phyloP scores from a whole-genome alignment of 2,888 invertebrate genomes.

The Galerucella nymphaeae region DNA sequence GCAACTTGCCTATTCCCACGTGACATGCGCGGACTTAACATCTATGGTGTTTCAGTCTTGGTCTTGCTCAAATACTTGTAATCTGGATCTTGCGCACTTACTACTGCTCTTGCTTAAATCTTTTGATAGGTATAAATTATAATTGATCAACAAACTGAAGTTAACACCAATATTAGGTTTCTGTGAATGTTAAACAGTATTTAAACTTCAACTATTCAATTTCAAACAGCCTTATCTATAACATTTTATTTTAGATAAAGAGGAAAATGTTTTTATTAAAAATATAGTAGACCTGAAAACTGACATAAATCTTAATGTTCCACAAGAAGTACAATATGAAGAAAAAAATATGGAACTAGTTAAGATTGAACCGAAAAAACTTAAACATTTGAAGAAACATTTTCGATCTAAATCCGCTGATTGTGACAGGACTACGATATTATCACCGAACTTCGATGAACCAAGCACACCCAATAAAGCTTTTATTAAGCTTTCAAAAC shows the following conservation, averaged over 20 bases:
- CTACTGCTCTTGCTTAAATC: no score
- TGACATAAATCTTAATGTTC: conserved; percentile 2
- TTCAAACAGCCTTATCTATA: background rate
- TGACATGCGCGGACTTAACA: no score
- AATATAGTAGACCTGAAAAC: background rate
- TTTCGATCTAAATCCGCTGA: conserved; percentile 27
- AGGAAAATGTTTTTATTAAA: background rate
- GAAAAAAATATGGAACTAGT: background rate
- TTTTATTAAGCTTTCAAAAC: conserved; percentile 59
- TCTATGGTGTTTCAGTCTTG: no score
- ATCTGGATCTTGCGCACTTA: no score
- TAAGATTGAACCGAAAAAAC: conserved; percentile 16
- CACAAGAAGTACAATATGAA: background rate
- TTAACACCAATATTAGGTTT: no score
- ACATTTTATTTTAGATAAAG: background rate
- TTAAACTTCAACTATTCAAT: no score
- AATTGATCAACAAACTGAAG: no score
- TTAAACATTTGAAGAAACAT: conserved; percentile 26
- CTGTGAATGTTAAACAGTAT: no score
- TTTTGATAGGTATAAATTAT: no score
- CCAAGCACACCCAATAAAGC: conserved; percentile 52
- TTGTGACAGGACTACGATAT: conserved; percentile 23
- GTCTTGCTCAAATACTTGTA: no score
- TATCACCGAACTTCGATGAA: conserved; percentile 59
- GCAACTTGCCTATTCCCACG: no score